A percentile compares a stretch with the other conserved stretches of the same genome.
phyloP scores from a whole-genome alignment of 2,888 invertebrate species.

The Orthosia gracilis region DNA sequence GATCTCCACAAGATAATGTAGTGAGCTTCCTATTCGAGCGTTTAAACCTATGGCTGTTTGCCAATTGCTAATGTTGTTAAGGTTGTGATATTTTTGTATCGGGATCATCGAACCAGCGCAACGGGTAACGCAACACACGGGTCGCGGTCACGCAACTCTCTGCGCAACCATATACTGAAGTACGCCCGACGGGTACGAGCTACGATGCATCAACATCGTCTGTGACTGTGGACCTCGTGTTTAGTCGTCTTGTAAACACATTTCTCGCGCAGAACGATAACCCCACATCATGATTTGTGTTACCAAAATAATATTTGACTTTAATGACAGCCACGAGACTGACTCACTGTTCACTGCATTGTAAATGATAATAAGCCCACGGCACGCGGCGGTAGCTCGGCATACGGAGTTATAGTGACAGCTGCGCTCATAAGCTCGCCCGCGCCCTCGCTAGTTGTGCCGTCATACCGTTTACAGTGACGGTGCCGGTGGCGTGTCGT shows the following conservation, averaged over 20 bases:
- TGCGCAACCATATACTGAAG: neutral
- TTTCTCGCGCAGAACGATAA: neutral
- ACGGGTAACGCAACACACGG: constrained; percentile 9
- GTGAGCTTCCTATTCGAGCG: constrained; percentile 30
- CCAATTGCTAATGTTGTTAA: constrained; percentile 58
- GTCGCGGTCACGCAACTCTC: neutral
- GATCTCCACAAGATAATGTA: constrained; percentile 20
- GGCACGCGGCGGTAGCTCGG: too few relatives aligned
- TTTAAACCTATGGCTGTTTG: constrained; percentile 53
- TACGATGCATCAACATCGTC: neutral
- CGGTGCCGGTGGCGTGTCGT: too few relatives aligned
- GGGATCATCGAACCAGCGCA: constrained; percentile 56
- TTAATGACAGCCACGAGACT: too few relatives aligned
- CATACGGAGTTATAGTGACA: neutral
- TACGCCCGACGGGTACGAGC: neutral
- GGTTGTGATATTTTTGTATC: constrained; percentile 60
- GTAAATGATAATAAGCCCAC: too few relatives aligned
- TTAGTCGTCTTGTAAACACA: neutral
- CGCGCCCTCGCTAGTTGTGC: neutral
- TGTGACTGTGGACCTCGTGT: neutral
- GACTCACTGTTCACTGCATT: too few relatives aligned
- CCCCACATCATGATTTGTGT: too few relatives aligned
- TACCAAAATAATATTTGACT: too few relatives aligned
- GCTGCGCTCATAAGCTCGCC: neutral
- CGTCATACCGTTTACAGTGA: too few relatives aligned